phyloP scores from a whole-genome alignment of 2,797 vertebrate genomes.

The Notolabrus celidotus region DNA sequence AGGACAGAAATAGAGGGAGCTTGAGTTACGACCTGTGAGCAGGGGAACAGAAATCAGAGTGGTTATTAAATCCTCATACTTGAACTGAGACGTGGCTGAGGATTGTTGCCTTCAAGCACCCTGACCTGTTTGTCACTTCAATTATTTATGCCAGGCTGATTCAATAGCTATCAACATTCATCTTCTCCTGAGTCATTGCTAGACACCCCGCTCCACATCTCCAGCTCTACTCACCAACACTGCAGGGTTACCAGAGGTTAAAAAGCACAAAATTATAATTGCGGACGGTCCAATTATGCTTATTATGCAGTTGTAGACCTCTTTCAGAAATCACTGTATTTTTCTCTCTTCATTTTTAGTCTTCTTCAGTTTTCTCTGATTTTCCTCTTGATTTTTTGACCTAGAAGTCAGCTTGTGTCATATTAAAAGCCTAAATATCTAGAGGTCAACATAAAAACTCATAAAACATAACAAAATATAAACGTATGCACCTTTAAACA shows the following conservation, averaged over 20 bases:
- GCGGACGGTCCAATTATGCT: slow-evolving; percentile 41
- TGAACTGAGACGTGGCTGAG: slow-evolving; percentile 61
- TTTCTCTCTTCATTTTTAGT: neutral
- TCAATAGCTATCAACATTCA: slow-evolving; percentile 67
- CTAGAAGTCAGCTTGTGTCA: neutral
- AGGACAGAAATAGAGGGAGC: slow-evolving; percentile 21
- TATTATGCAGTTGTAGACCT: slow-evolving; percentile 36
- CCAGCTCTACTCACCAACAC: slow-evolving; percentile 35
- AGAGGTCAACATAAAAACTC: neutral
- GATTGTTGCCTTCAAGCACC: slow-evolving; percentile 59
- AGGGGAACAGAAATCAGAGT: slow-evolving; percentile 23
- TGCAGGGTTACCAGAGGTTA: slow-evolving; percentile 27
- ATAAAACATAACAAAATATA: neutral
- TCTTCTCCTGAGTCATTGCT: slow-evolving; percentile 59
- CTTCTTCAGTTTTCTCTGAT: slow-evolving; percentile 21
- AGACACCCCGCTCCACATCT: slow-evolving; percentile 47
- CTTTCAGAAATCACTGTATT: neutral
- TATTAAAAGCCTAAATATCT: neutral
- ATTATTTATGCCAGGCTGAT: slow-evolving; percentile 73
- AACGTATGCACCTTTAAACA: neutral
- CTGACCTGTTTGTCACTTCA: slow-evolving; percentile 71
- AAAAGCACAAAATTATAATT: slow-evolving; percentile 27
- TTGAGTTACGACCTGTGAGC: slow-evolving; percentile 36
- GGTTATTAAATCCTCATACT: slow-evolving; percentile 50
- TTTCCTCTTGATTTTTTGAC: slow-evolving; percentile 11